A percentile compares a stretch with the other conserved stretches of the same genome.
Evolutionary conservation across 2,113 vertebrate species (phyloP).

Genomic region (Brachirus orientalis): DNA sequence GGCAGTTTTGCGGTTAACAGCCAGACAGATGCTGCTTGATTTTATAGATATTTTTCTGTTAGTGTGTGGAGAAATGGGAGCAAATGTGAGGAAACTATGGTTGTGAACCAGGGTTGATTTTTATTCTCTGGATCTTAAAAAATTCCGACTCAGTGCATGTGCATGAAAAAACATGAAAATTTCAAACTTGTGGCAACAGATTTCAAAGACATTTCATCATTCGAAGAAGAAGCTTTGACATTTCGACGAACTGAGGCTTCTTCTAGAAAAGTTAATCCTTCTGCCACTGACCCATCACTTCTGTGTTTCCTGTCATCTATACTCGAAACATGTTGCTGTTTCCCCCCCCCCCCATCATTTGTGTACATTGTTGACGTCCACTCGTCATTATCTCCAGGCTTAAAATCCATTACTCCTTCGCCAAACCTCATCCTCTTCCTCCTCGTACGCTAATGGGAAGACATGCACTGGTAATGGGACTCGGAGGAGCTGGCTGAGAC

Average conservation of each 20-base stretch:
- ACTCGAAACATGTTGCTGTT: not conserved
- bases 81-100: not conserved
- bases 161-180: not conserved
- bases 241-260: no score
- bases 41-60: no score
- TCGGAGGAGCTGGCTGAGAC: conserved; percentile 50
- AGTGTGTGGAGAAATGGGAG: not conserved
- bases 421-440: conserved; percentile 1
- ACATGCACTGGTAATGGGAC: conserved; percentile 55
- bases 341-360: not conserved
- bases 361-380: not conserved
- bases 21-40: no score
- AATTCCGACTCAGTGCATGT: not conserved
- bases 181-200: not conserved
- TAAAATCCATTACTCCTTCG: conserved; percentile 39
- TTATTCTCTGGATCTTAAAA: not conserved
- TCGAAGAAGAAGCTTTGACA: not conserved
- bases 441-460: conserved; percentile 60
- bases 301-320: not conserved
- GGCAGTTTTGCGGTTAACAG: no score
- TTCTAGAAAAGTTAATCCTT: not conserved
- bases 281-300: not conserved
- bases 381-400: conserved; percentile 22
- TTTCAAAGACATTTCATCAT: not conserved
- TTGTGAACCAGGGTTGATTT: no score